These are phyloP conservation scores for Labrus mixtus DNA, from an alignment of 2,113 vertebrate genomes.

Conservation along the genomic window DNA sequence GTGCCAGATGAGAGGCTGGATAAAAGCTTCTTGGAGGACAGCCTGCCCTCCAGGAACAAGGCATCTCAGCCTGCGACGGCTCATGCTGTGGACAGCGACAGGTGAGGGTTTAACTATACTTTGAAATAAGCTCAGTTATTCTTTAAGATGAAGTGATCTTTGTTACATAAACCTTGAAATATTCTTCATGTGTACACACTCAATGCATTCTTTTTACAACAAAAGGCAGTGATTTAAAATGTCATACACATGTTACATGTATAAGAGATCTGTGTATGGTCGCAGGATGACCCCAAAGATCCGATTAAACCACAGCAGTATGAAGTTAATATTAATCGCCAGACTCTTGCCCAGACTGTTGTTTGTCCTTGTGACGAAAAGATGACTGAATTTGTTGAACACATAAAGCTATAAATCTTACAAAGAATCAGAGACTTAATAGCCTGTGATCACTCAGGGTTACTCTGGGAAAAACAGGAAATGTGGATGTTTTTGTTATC, in stretches of 20 bases:
- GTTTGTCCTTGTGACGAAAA: no score
- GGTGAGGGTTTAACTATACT: constrained; percentile 75
- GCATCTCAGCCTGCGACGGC: constrained; percentile 16
- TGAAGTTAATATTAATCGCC: no score
- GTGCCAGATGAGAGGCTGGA: constrained; percentile 93
- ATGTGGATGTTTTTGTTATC: no score
- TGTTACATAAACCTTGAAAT: neutral
- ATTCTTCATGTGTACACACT: neutral
- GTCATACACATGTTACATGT: neutral
- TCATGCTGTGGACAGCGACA: constrained; percentile 87
- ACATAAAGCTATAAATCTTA: no score
- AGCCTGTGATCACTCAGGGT: no score
- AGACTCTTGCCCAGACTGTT: no score
- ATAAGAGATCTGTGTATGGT: neutral
- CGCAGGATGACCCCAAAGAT: no score
- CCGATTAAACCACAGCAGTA: no score
- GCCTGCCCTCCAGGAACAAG: constrained; percentile 65
- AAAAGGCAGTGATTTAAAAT: no score
- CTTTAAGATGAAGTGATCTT: neutral
- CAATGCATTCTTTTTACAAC: neutral
- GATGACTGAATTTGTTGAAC: no score
- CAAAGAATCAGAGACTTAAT: no score
- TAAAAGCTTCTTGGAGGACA: constrained; percentile 92
- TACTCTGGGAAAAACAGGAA: no score
- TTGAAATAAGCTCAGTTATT: neutral